Percentiles rank a stretch among this genome's conserved stretches.
Conservation (phyloP, 2,113 vertebrate genomes). For the Nycticorax nycticorax region DNA sequence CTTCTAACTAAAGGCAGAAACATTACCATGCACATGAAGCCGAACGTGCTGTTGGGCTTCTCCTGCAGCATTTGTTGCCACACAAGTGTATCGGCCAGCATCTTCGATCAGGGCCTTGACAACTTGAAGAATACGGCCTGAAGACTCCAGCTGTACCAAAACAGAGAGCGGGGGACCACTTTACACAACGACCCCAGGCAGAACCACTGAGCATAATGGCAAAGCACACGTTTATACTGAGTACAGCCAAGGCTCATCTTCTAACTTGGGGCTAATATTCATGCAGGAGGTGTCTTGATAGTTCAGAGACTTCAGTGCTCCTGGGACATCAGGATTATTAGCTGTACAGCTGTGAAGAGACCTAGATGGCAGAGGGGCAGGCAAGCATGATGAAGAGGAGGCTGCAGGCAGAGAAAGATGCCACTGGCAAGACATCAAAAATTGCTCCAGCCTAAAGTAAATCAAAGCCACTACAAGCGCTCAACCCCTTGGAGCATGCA, state of each 20-base stretch:
- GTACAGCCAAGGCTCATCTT: background rate
- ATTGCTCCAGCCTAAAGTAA: background rate
- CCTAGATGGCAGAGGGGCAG: background rate
- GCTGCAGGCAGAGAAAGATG: background rate
- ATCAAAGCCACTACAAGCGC: background rate
- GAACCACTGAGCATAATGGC: background rate
- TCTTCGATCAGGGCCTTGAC: conserved; percentile 80
- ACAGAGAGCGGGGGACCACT: conserved; percentile 54
- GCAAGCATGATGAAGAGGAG: background rate
- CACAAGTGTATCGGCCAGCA: conserved; percentile 89
- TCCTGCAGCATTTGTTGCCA: conserved; percentile 94
- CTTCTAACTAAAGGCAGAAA: background rate
- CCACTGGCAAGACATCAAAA: background rate
- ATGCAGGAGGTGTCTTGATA: background rate
- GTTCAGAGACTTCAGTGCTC: background rate
- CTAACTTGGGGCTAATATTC: background rate
- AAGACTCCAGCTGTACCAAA: conserved; percentile 87
- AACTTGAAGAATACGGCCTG: conserved; percentile 85
- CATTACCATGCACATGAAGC: conserved; percentile 90
- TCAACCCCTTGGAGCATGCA: background rate
- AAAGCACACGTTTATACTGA: background rate
- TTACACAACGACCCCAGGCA: background rate
- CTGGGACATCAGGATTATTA: background rate
- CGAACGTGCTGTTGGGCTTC: conserved; percentile 86
- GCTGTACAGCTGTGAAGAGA: background rate